These are phyloP conservation scores for Glaucidium brasilianum DNA, from an alignment of 2,113 vertebrate species.

Conservation along the genomic window DNA sequence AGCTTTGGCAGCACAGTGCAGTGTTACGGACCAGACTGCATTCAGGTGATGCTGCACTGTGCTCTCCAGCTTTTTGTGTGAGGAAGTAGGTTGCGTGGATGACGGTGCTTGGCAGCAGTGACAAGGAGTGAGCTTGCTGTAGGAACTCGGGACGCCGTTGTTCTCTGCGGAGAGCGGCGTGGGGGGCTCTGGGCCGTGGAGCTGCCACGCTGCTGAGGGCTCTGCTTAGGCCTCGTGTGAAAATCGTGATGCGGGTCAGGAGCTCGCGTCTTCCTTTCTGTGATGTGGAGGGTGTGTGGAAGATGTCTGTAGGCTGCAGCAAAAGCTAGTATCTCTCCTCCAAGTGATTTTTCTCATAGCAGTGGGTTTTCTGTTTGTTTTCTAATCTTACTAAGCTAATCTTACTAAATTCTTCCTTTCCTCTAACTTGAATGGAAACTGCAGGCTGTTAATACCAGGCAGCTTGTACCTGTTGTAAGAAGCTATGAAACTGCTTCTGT, in stretches of 20 bases:
- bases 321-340: not conserved
- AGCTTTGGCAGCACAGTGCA: not conserved
- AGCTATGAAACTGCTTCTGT: not conserved
- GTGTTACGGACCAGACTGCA: not conserved
- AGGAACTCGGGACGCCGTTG: accelerated
- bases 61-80: not conserved
- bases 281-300: not conserved
- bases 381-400: not conserved
- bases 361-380: not conserved
- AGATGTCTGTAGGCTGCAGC: not conserved
- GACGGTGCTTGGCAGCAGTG: not conserved
- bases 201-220: not conserved
- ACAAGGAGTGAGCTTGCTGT: not conserved
- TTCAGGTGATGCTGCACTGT: not conserved
- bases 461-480: not conserved
- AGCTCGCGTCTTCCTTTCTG: not conserved
- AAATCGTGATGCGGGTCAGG: too few relatives aligned
- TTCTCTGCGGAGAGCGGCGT: accelerated
- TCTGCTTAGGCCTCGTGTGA: too few relatives aligned
- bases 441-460: not conserved
- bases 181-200: not conserved
- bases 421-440: not conserved
- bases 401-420: not conserved
- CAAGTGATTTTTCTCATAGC: not conserved
- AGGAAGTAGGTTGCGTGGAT: not conserved